Base-by-base conservation (phyloP, 53 echinoderm and acorn worm species). In the Zoroaster sp. region DNA sequence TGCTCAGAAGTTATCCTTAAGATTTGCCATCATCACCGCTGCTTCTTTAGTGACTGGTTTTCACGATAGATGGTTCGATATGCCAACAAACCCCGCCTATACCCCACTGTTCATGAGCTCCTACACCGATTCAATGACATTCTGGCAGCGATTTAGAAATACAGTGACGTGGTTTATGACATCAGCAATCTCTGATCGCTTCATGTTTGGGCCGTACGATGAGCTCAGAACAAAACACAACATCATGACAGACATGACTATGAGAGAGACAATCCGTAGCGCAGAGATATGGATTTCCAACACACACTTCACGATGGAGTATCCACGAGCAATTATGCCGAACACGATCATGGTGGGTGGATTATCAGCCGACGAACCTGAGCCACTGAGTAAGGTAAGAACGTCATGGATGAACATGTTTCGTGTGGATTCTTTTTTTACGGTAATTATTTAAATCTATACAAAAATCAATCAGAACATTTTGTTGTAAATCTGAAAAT, bases 51-150 rank as follows among this genome's bases (percentile, higher is more conserved):
- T 63, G 18, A 40, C 78, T 1, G 69, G 78, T 5, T 66, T 79
- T 3, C 66, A 69, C 52, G 78, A 78, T 30, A 69, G 54, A 11
- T 70, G 78, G 66, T 70, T 15, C 23, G 89, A 87, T 30, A 63
- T 89, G 23, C 89, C 89, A 4, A 69, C 44, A 47, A 89, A 89
- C 38, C 77, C 89, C 5, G 89, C 91, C 23, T 63, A 86, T 37
- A 76, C 86, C 37, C 91, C 85, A 30, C 28, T 68, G 34, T 74
- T 30, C 7, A 66, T 86, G 43, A 47, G 35, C 23, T 35, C 38
- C 12, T 42, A n/a, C 40, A 28, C 74, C 3, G 83, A 90, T 46
- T 18, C 40, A 40, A 90, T 90, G 90, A 65, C 73, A 14, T 90
- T 90, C 83, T 76, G 66, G 45, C 44, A 91, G 66, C 18, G 91